Percentiles rank a stretch among this genome's conserved stretches.
These are phyloP conservation scores for Autographa gamma DNA, from an alignment of 2,888 invertebrate genomes.

Conservation along the genomic window DNA sequence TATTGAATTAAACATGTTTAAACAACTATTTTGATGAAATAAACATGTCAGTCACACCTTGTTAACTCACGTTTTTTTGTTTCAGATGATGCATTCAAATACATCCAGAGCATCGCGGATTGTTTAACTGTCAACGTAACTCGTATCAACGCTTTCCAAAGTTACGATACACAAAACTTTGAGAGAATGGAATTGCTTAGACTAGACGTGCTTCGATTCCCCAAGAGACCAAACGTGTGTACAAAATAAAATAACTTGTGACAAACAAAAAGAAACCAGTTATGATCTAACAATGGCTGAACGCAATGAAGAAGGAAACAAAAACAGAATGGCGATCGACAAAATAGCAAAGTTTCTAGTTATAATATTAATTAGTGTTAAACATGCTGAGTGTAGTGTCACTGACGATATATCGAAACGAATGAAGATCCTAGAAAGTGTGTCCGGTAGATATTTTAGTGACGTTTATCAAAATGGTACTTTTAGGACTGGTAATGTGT, in stretches of 20 bases:
- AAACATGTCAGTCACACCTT: slow-evolving; percentile 28
- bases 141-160: slow-evolving; percentile 63
- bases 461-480: slow-evolving; percentile 83
- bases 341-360: slow-evolving; percentile 69
- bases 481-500: slow-evolving; percentile 89
- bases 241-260: slow-evolving; percentile 30
- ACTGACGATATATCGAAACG: slow-evolving; percentile 72
- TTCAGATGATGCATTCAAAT: slow-evolving; percentile 46
- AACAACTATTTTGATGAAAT: not conserved
- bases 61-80: slow-evolving; percentile 42
- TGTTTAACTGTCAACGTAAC: slow-evolving; percentile 44
- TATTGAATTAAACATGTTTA: not conserved
- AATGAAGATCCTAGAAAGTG: slow-evolving; percentile 75
- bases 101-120: slow-evolving; percentile 31
- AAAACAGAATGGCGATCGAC: slow-evolving; percentile 60
- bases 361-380: slow-evolving; percentile 67
- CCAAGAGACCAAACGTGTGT: slow-evolving; percentile 35
- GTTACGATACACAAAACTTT: slow-evolving; percentile 58
- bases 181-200: slow-evolving; percentile 72
- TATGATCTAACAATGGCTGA: slow-evolving; percentile 76
- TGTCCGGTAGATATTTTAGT: slow-evolving; percentile 79
- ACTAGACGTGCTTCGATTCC: slow-evolving; percentile 42
- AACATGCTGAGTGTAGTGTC: slow-evolving; percentile 67
- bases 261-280: slow-evolving; percentile 55
- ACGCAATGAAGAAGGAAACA: slow-evolving; percentile 47